These are phyloP conservation scores for Torymus aiolomorphi DNA, from an alignment of 2,888 invertebrate genomes.

Conservation along the genomic window DNA sequence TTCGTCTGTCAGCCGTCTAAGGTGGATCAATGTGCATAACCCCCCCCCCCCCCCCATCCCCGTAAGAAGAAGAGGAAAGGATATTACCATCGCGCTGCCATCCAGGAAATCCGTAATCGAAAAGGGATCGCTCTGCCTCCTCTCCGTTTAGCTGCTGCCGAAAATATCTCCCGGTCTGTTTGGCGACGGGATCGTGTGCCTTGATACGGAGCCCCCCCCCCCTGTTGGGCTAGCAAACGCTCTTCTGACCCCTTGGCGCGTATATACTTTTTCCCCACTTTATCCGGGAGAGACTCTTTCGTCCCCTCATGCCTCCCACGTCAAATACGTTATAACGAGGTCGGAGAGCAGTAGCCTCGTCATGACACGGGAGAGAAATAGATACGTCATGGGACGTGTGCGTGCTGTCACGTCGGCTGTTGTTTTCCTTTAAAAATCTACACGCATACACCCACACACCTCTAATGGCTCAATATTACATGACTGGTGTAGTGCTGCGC, in stretches of 20 bases:
- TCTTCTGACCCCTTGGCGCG: not conserved
- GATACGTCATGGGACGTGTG: slow-evolving; percentile 13
- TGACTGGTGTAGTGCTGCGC: not conserved
- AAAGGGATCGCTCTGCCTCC: slow-evolving; percentile 45
- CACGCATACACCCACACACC: not conserved
- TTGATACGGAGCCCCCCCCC: slow-evolving; percentile 51
- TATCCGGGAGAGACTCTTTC: slow-evolving; percentile 8
- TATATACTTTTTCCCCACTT: not conserved
- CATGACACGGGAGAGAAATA: not conserved
- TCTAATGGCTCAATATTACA: slow-evolving; percentile 42
- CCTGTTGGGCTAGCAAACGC: slow-evolving; percentile 59
- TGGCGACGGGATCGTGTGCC: slow-evolving; percentile 51
- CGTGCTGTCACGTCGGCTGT: no score
- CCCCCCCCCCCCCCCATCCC: not conserved
- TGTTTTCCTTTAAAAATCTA: slow-evolving; percentile 4
- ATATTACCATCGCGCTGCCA: slow-evolving; percentile 42
- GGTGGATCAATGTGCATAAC: slow-evolving; percentile 14
- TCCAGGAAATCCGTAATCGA: slow-evolving; percentile 54
- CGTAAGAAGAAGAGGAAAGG: not conserved
- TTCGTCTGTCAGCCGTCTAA: slow-evolving; percentile 30
- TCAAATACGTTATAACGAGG: slow-evolving; percentile 47
- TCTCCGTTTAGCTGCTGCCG: slow-evolving; percentile 45
- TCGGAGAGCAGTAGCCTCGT: not conserved
- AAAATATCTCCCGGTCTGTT: slow-evolving; percentile 48
- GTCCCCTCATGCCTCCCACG: not conserved